A percentile compares a stretch with the other conserved stretches of the same genome.
These are phyloP conservation scores for Eupithecia insigniata DNA, from an alignment of 2,888 invertebrate species.

Conservation along the genomic window DNA sequence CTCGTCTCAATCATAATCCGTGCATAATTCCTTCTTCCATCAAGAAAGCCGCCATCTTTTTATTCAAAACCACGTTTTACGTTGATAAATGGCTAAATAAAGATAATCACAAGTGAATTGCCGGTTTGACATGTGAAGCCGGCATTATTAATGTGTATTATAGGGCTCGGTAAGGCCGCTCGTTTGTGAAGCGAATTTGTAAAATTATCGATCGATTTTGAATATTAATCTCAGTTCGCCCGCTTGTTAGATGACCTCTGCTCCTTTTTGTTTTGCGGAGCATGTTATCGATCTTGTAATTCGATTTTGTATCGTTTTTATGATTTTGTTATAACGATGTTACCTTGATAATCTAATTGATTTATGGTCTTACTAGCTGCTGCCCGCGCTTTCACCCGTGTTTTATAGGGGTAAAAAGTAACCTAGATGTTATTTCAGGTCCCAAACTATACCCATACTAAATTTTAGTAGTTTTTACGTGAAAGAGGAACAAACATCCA, in stretches of 20 bases:
- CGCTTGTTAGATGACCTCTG: slow-evolving; percentile 56
- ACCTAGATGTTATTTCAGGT: too few relatives aligned
- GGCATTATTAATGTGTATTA: slow-evolving; percentile 81
- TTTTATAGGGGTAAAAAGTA: too few relatives aligned
- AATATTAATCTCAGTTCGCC: slow-evolving; percentile 73
- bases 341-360: neutral
- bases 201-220: slow-evolving; percentile 78
- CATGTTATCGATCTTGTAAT: slow-evolving; percentile 43
- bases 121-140: slow-evolving; percentile 79
- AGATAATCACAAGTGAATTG: slow-evolving; percentile 79
- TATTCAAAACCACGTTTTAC: slow-evolving; percentile 55
- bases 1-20: slow-evolving; percentile 3
- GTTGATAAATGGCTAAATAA: slow-evolving; percentile 79
- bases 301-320: slow-evolving; percentile 27
- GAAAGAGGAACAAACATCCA: too few relatives aligned
- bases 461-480: too few relatives aligned
- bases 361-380: neutral
- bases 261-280: slow-evolving; percentile 37
- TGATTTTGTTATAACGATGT: slow-evolving; percentile 25
- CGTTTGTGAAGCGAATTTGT: slow-evolving; percentile 77
- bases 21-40: slow-evolving; percentile 21
- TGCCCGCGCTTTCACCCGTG: too few relatives aligned
- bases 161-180: slow-evolving; percentile 72
- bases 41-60: slow-evolving; percentile 45
- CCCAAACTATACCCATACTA: too few relatives aligned